phyloP scores from a whole-genome alignment of 2,888 invertebrate species.

The Drosophila helvetica region DNA sequence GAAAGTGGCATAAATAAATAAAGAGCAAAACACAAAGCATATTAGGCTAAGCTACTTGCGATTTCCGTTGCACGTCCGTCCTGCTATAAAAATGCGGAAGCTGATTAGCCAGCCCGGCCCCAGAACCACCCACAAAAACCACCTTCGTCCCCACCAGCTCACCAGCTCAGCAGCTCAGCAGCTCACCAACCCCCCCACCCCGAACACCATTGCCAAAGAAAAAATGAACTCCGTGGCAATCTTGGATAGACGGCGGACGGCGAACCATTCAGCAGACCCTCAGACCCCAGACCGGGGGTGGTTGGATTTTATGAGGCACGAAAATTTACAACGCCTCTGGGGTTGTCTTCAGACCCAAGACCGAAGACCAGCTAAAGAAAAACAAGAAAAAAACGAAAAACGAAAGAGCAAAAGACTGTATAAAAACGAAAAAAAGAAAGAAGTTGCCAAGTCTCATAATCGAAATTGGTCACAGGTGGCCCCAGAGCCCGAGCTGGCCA shows the following conservation, averaged over 20 bases:
- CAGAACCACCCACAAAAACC: conserved; percentile 1
- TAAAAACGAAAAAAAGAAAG: conserved; percentile 12
- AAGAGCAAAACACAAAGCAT: conserved; percentile 76
- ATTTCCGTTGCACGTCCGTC: conserved; percentile 72
- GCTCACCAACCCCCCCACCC: neutral
- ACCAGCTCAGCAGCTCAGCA: neutral
- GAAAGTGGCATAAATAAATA: conserved; percentile 74
- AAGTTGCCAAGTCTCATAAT: conserved; percentile 75
- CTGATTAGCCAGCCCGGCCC: conserved; percentile 61
- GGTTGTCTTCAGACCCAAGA: conserved; percentile 46
- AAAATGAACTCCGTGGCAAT: conserved; percentile 52
- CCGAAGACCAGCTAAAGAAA: conserved; percentile 22
- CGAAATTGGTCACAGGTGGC: conserved; percentile 81
- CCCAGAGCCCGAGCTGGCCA: conserved; percentile 30
- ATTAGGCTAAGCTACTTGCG: conserved; percentile 79
- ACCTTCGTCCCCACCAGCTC: neutral
- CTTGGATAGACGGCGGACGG: neutral
- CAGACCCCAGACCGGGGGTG: conserved; percentile 48
- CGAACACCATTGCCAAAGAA: conserved; percentile 14
- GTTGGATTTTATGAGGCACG: conserved; percentile 74
- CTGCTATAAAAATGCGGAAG: conserved; percentile 74
- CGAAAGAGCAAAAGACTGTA: conserved; percentile 10
- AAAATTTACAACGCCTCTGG: conserved; percentile 76
- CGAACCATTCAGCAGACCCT: conserved; percentile 2
- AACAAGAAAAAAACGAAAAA: conserved; percentile 6